Evolutionary conservation across 1,140 invertebrate genomes (phyloP).

Genomic region (Episyrphus balteatus): DNA sequence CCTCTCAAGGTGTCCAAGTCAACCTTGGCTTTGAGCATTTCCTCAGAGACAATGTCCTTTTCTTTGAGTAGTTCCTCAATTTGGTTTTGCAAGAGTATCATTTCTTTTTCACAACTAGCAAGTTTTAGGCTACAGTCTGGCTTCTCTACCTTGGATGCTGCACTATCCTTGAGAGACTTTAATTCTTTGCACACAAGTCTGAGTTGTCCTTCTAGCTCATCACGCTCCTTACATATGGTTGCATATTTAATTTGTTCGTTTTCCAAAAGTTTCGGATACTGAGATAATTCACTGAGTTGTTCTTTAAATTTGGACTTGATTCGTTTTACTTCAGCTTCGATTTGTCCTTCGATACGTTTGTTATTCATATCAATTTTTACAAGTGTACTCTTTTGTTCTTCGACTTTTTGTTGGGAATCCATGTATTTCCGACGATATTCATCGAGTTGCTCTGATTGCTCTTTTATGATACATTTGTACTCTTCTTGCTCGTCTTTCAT

Average conservation of each 20-base stretch:
- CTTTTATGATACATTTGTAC: conserved; percentile 51
- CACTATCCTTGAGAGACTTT: conserved; percentile 15
- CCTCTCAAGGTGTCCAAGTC: conserved; percentile 56
- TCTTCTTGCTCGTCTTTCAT: conserved; percentile 43
- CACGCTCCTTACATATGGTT: conserved; percentile 50
- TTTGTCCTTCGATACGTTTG: conserved; percentile 60
- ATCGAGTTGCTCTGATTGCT: conserved; percentile 57
- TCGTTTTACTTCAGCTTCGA: conserved; percentile 58
- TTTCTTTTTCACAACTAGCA: conserved; percentile 25
- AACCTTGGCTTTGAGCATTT: conserved; percentile 44
- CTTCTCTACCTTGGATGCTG: neutral
- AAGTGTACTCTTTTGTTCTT: conserved; percentile 58
- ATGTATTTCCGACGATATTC: conserved; percentile 63
- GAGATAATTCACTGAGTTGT: conserved; percentile 58
- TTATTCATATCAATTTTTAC: conserved; percentile 67
- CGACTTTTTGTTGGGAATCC: conserved; percentile 58
- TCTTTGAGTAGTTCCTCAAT: conserved; percentile 24
- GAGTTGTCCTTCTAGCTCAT: conserved; percentile 27
- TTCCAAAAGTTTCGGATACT: conserved; percentile 60
- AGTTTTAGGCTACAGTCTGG: conserved; percentile 22
- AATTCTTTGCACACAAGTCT: conserved; percentile 31
- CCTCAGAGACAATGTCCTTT: conserved; percentile 30
- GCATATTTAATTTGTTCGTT: conserved; percentile 59
- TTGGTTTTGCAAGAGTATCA: conserved; percentile 15
- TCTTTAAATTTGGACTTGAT: conserved; percentile 67